Evolutionary conservation across 2,113 vertebrate species (phyloP).

Genomic region (Hyperopisus bebe): DNA sequence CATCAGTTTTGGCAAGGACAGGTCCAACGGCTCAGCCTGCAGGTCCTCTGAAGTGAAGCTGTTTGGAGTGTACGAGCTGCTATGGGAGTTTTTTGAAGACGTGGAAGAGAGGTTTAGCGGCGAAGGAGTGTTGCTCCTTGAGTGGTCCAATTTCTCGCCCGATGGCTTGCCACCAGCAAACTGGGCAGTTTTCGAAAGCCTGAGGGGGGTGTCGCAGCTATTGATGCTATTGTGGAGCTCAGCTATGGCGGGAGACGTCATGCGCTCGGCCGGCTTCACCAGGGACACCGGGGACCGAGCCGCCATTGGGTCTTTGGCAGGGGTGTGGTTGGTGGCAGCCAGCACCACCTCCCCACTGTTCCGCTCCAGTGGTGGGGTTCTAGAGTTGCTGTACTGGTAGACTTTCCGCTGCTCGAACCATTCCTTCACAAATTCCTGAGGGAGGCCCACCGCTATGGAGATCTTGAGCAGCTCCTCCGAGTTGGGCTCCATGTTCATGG

Average conservation of each 20-base stretch:
- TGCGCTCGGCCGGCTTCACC: conserved; percentile 78
- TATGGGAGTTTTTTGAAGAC: conserved; percentile 99
- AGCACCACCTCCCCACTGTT: conserved; percentile 75
- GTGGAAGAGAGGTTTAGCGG: conserved; percentile 97
- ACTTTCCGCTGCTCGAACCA: conserved; percentile 99
- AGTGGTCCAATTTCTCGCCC: conserved; percentile 94
- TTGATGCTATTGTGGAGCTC: conserved; percentile 91
- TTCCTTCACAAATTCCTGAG: conserved; percentile 99
- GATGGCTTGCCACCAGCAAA: conserved; percentile 75
- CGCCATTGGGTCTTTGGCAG: conserved; percentile 83
- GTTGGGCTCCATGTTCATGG: conserved; percentile 99
- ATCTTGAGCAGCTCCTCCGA: conserved; percentile 99
- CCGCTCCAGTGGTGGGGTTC: conserved; percentile 89
- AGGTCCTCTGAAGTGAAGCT: conserved; percentile 98
- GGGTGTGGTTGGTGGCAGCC: conserved; percentile 76
- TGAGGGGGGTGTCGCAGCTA: conserved; percentile 91
- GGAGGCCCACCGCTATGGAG: conserved; percentile 98
- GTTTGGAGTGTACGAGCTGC: conserved; percentile 99
- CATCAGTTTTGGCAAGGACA: conserved; percentile 96
- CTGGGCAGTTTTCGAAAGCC: conserved; percentile 89
- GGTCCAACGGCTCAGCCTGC: conserved; percentile 97
- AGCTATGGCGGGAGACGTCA: conserved; percentile 86
- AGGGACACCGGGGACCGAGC: conserved; percentile 77
- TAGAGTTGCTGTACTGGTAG: conserved; percentile 84
- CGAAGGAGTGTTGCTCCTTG: conserved; percentile 96